Evolutionary conservation across 2,888 invertebrate species (phyloP).

Genomic region (Empis livida): DNA sequence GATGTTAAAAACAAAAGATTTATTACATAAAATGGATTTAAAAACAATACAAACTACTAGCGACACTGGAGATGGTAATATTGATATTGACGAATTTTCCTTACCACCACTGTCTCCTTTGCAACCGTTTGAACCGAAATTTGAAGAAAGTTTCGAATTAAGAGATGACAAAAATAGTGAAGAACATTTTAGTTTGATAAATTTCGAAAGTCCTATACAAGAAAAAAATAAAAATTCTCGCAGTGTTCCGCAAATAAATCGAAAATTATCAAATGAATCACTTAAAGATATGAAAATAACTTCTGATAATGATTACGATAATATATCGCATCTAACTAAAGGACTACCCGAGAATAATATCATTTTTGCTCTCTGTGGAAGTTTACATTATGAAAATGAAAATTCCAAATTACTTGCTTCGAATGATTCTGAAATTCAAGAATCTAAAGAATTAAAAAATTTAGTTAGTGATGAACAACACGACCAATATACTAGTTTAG

Average conservation of each 20-base stretch:
- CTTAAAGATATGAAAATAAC: constrained; percentile 1
- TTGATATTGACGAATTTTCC: background rate
- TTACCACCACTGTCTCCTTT: constrained; percentile 22
- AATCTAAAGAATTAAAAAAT: background rate
- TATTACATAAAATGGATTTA: no score
- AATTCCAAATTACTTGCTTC: constrained; percentile 7
- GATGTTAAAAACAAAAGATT: no score
- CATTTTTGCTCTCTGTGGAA: constrained; percentile 32
- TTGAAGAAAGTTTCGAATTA: constrained; percentile 3
- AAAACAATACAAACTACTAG: no score
- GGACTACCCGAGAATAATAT: constrained; percentile 28
- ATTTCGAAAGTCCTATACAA: constrained; percentile 31
- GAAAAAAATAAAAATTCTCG: constrained; percentile 15
- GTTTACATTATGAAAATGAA: constrained; percentile 30
- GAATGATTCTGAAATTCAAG: background rate
- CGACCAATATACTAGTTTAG: background rate
- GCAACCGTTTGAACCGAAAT: constrained; percentile 20
- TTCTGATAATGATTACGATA: constrained; percentile 7
- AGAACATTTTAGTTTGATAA: constrained; percentile 26
- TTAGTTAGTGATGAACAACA: constrained; percentile 16
- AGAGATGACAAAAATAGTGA: constrained; percentile 3
- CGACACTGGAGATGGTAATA: no score
- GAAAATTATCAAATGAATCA: background rate
- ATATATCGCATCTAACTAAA: constrained; percentile 19
- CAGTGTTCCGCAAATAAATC: background rate